Base-by-base conservation (phyloP, 92 coral and sea anemone genomes). In the Heteractis magnifica region DNA sequence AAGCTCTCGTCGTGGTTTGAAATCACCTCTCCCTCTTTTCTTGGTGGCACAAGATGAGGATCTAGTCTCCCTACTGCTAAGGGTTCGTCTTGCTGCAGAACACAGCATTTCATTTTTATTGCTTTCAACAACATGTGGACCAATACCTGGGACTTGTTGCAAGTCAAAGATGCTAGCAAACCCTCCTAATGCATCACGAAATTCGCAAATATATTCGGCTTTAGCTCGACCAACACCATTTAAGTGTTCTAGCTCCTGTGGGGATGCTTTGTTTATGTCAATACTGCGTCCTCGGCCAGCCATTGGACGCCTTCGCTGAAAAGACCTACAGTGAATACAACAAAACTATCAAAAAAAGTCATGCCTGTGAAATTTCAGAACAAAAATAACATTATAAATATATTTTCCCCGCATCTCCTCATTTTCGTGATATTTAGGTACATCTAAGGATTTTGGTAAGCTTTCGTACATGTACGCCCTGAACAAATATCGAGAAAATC, bases 211-310 rank as follows among this genome's bases (percentile, higher is more conserved):
- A 58, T 91, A 89, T 73, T 89, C 91, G 20, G 99, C 99, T 84
- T 86, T 97, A 51, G 94, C 89, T 87, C 83, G 89, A 56, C 99
- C 99, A 77, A 95, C 90, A 52, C 99, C 99, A 75, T 86, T 87
- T 56, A 97, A 89, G 23, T 90, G 86, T 60, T 86, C 95, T 68
- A 97, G 88, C 71, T 97, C 95, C 52, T 91, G 93, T 23, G 94
- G 92, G 10, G 97, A 85, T 51, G 99, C 99, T 50, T 90, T 90
- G 88, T 97, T 97, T 72, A 97, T 79, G 83, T 97, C 99, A 48
- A 97, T 84, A 72, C 72, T 48, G 55, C 91, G 92, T 84, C 90
- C 90, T 81, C 90, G 81, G 85, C 98, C 93, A 83, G 95, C 98
- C 98, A 93, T 93, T 51, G 87, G 76, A 64, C 21, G 76, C 65